Percentiles rank a stretch among this genome's conserved stretches.
These are phyloP conservation scores for Saxidomus purpurata DNA, from an alignment of 1,140 invertebrate genomes.

Conservation along the genomic window DNA sequence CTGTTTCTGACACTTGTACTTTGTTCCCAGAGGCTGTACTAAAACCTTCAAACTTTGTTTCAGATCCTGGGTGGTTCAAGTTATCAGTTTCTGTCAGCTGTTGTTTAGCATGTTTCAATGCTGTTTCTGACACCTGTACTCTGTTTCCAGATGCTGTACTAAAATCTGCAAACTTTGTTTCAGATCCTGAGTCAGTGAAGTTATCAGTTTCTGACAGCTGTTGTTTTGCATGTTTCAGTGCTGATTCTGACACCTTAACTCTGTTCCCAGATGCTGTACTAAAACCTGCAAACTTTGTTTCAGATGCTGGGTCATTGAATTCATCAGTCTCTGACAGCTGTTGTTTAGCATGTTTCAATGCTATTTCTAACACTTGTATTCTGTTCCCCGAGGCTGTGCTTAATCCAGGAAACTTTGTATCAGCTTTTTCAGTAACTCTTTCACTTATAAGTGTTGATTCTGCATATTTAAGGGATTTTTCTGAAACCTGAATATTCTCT, in stretches of 20 bases:
- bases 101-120: constrained; percentile 12
- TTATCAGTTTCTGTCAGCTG: not conserved
- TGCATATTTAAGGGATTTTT: too few species aligned
- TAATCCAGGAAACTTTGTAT: not conserved
- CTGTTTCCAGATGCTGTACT: constrained; percentile 21
- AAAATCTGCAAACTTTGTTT: not conserved
- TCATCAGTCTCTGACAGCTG: not conserved
- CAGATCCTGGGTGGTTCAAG: too few species aligned
- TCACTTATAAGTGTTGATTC: too few species aligned
- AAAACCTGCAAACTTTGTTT: not conserved
- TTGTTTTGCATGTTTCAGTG: not conserved
- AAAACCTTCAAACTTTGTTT: not conserved
- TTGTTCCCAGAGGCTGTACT: constrained; percentile 45
- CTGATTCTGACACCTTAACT: constrained; percentile 18
- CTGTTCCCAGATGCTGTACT: constrained; percentile 6
- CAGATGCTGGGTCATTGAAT: not conserved
- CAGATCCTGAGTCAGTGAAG: not conserved
- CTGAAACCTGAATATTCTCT: too few species aligned
- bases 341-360: constrained; percentile 6
- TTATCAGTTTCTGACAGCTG: not conserved
- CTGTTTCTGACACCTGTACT: constrained; percentile 25
- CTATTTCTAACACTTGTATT: constrained; percentile 2
- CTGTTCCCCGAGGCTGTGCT: constrained; percentile 19
- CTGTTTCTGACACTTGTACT: not conserved
- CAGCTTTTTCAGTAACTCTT: not conserved